Evolutionary conservation across 1,140 invertebrate genomes (phyloP).

Genomic region (Mizuhopecten yessoensis): DNA sequence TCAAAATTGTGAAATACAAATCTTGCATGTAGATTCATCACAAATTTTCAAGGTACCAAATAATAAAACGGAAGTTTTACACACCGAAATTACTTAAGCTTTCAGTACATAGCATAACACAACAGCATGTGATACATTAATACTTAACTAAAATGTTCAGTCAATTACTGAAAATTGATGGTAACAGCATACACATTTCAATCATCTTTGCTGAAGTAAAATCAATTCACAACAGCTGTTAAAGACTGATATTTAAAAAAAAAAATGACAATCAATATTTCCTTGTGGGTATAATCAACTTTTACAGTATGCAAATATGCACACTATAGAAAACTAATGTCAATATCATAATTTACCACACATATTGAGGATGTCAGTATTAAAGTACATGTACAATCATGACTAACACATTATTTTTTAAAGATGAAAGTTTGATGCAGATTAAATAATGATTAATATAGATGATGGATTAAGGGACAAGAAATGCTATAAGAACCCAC

Average conservation of each 20-base stretch:
- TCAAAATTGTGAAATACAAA: no score
- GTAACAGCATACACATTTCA: background rate
- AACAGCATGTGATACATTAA: background rate
- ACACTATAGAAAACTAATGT: background rate
- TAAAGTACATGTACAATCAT: background rate
- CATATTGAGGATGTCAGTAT: background rate
- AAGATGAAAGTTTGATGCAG: background rate
- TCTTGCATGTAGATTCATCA: no score
- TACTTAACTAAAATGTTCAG: no score
- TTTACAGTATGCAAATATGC: background rate
- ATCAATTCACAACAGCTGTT: background rate
- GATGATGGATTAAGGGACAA: conserved; percentile 28
- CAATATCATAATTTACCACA: background rate
- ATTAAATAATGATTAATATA: background rate
- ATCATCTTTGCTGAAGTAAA: background rate
- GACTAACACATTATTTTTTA: background rate
- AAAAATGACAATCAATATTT: conserved; percentile 24
- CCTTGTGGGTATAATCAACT: background rate
- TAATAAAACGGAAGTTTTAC: no score
- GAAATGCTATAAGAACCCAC: conserved; percentile 37
- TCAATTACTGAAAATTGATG: no score
- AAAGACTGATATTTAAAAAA: background rate
- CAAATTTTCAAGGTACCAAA: no score
- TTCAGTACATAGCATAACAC: background rate
- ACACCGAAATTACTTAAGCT: no score